Conservation (phyloP, 1,140 invertebrate genomes). For the Aphis gossypii region DNA sequence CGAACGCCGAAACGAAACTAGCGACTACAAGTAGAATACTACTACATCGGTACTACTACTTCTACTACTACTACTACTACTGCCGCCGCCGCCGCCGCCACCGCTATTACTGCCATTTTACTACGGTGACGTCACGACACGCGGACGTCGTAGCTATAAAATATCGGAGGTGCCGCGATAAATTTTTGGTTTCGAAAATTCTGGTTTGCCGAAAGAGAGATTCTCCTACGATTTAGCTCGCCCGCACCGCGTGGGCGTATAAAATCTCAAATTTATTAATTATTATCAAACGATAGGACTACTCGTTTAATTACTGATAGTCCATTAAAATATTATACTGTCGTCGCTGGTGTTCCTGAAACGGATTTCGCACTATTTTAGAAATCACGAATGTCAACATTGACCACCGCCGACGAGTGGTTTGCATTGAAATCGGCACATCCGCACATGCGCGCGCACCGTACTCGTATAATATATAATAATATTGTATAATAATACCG, state of each 20-base stretch:
- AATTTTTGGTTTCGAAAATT: neutral
- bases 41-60: neutral
- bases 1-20: constrained; percentile 28
- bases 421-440: constrained; percentile 31
- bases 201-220: neutral
- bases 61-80: neutral
- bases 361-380: neutral
- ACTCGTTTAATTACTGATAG: too few relatives aligned
- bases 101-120: too few relatives aligned
- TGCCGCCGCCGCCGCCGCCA: neutral
- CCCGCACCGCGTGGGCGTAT: neutral
- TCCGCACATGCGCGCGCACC: neutral
- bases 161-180: neutral
- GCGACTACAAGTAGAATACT: neutral
- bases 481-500: neutral
- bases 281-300: neutral
- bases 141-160: neutral
- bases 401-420: neutral
- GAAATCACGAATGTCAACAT: neutral
- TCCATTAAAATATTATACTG: neutral
- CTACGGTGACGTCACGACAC: neutral
- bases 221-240: neutral
- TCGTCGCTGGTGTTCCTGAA: too few relatives aligned
- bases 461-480: neutral
- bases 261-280: neutral